Base-by-base conservation (phyloP, 2,113 vertebrate genomes). In the Hemichromis elongatus region DNA sequence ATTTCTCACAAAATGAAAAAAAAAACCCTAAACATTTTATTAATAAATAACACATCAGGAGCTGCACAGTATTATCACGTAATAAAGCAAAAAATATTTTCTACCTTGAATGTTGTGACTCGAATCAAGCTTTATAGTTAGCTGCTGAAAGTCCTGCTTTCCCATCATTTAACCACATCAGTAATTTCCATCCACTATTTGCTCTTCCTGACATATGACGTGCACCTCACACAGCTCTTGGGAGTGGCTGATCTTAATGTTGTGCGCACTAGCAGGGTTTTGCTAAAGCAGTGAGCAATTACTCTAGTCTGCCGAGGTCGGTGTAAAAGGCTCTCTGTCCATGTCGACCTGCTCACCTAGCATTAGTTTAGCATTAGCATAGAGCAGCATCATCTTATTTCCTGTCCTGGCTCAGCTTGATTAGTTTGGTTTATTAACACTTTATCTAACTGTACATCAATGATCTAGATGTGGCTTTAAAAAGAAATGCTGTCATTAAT, bases 391-490 rank as follows among this genome's bases (percentile, higher is more conserved):
- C 19, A 9, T 33, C 61, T 66, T 37, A 13, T 66, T 66, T 14
- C 61, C 19, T 68, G 24, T 68, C n/a, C 35, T 40, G 63, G 35
- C 37, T 68, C 12, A 42, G 24, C 63, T 68, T 68, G 63, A 68
- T 42, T 42, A 0, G 3, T 70, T 73, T 45, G 66, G 24, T 28
- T 73, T 73, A 42, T 47, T 73, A 14, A 73, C 66, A 28, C 66
- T 70, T 70, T 45, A 73, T 70, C 21, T 26, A 26, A 47, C 40
- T 73, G 24, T 75, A 50, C 26, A 50, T 28, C 68, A 50, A 30
- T 11, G 40, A 73, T 47, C 24, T 28, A 28, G 26, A 75, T 3
- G 9, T 50, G 14, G 42, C 42, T 50, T 50, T 30, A 30, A 75
- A 75, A 50, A 75, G 0, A 30, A 50, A 28, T 28, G 42, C 68